These are phyloP conservation scores for Lethocerus indicus DNA, from an alignment of 1,140 invertebrate species.

Conservation along the genomic window DNA sequence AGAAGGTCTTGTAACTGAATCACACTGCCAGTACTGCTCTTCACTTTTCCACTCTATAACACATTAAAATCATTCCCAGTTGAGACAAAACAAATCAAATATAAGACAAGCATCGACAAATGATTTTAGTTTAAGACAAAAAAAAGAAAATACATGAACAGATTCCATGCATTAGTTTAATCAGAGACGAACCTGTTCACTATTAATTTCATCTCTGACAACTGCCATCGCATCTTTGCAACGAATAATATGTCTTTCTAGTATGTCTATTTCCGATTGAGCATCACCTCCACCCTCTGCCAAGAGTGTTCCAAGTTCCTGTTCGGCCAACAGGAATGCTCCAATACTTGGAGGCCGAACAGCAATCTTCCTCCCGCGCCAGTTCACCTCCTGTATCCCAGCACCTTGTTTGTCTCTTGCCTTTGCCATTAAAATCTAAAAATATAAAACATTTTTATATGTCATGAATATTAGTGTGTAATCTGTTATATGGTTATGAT, in stretches of 20 bases:
- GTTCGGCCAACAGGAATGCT: slow-evolving; percentile 61
- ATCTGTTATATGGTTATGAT: too few relatives aligned
- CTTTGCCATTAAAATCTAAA: slow-evolving; percentile 61
- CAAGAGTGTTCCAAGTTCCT: slow-evolving; percentile 51
- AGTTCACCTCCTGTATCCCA: slow-evolving; percentile 56
- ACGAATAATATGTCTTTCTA: slow-evolving; percentile 85
- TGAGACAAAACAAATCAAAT: too few relatives aligned
- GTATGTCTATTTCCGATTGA: slow-evolving; percentile 54
- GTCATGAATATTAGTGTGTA: not conserved
- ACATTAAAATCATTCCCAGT: too few relatives aligned
- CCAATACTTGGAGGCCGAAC: slow-evolving; percentile 72
- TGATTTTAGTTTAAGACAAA: too few relatives aligned
- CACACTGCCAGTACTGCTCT: too few relatives aligned
- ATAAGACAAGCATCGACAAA: too few relatives aligned
- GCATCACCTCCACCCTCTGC: too few relatives aligned
- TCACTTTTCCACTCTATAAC: too few relatives aligned
- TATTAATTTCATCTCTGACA: slow-evolving; percentile 66
- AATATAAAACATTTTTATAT: slow-evolving; percentile 1
- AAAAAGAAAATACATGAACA: too few relatives aligned
- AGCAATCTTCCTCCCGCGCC: slow-evolving; percentile 62
- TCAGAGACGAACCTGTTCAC: slow-evolving; percentile 51
- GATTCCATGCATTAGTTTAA: too few relatives aligned
- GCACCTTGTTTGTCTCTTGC: slow-evolving; percentile 58
- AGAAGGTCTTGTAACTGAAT: slow-evolving; percentile 66
- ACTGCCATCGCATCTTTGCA: slow-evolving; percentile 84